Percentiles rank a stretch among this genome's conserved stretches.
Evolutionary conservation across 1,140 invertebrate species (phyloP).

Genomic region (Hypothenemus hampei): DNA sequence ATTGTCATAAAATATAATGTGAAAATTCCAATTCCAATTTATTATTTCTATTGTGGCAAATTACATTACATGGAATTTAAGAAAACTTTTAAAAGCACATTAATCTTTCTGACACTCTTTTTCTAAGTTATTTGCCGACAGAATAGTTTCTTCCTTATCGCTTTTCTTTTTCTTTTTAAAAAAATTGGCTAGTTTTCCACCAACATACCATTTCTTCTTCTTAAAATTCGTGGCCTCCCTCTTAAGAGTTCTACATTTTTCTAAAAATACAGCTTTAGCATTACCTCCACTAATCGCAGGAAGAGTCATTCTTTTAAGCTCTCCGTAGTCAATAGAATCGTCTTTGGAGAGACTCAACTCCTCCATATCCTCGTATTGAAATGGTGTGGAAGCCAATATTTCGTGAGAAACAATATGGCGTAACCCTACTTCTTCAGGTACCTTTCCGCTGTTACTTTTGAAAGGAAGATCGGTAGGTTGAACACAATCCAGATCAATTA

Average conservation of each 20-base stretch:
- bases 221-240: conserved; percentile 16
- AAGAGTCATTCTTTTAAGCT: conserved; percentile 33
- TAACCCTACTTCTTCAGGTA: no score
- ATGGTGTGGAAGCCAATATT: no score
- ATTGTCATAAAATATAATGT: conserved; percentile 19
- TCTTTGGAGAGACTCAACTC: background rate
- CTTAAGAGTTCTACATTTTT: conserved; percentile 27
- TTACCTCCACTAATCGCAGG: conserved; percentile 24
- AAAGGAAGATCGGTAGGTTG: conserved; percentile 13
- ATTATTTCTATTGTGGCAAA: no score
- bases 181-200: conserved; percentile 31
- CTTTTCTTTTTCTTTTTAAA: conserved; percentile 26
- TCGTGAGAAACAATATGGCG: no score
- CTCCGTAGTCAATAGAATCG: background rate
- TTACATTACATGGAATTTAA: no score
- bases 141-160: conserved; percentile 17
- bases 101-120: no score
- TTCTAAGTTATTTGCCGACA: no score
- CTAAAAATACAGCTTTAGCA: conserved; percentile 13
- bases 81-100: no score
- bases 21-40: conserved; percentile 4
- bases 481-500: conserved; percentile 23
- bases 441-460: no score
- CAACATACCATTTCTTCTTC: conserved; percentile 35
- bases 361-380: no score